Evolutionary conservation across 2,113 vertebrate species (phyloP).

Genomic region (Ceyx melanurus): DNA sequence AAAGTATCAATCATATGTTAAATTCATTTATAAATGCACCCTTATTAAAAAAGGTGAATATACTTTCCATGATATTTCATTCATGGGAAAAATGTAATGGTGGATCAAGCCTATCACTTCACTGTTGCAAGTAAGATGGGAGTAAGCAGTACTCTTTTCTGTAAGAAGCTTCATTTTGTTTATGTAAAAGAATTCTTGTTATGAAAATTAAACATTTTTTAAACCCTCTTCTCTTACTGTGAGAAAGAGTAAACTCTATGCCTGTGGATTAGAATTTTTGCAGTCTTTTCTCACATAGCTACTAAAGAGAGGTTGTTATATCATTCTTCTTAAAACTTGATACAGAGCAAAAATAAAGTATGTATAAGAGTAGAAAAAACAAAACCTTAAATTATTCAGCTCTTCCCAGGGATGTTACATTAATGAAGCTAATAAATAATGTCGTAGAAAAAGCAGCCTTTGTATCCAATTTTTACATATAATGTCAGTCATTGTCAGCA

Average conservation of each 20-base stretch:
- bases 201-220: background rate
- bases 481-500: background rate
- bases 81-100: background rate
- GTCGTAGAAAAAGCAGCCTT: background rate
- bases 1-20: slow-evolving; percentile 7
- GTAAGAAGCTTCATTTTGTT: background rate
- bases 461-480: background rate
- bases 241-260: background rate
- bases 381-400: background rate
- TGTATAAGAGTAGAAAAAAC: background rate
- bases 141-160: background rate
- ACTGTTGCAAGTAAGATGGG: background rate
- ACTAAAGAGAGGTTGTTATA: background rate
- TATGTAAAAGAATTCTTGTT: background rate
- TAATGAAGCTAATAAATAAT: background rate
- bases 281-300: background rate
- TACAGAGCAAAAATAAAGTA: background rate
- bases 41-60: background rate
- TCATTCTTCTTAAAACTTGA: background rate
- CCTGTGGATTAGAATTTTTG: background rate
- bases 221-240: background rate
- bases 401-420: background rate
- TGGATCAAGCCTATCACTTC: background rate
- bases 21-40: background rate
- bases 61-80: background rate